phyloP scores from a whole-genome alignment of 2,888 invertebrate genomes.

The Callosobruchus maculatus region DNA sequence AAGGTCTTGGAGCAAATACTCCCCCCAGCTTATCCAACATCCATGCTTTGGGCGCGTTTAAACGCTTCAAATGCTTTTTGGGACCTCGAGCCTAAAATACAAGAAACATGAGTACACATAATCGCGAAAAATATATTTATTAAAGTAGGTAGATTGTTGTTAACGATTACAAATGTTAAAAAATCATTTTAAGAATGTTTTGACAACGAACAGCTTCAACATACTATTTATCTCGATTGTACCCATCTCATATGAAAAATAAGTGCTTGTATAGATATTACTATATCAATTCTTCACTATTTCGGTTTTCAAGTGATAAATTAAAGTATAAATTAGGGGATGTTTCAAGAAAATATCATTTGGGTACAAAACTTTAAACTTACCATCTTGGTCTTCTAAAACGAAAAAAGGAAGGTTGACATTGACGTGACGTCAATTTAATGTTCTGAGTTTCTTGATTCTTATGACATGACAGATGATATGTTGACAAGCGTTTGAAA shows the following conservation, averaged over 20 bases:
- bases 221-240: neutral
- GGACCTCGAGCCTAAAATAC: conserved; percentile 89
- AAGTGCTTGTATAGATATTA: neutral
- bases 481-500: too few relatives aligned
- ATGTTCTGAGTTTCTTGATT: conserved; percentile 5
- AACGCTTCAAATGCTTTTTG: conserved; percentile 98
- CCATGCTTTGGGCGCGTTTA: conserved; percentile 99
- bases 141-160: neutral
- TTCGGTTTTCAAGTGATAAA: neutral
- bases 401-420: conserved; percentile 18
- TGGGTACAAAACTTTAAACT: conserved; percentile 22
- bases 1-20: conserved; percentile 95
- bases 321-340: conserved; percentile 6
- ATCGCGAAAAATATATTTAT: neutral
- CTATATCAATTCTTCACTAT: neutral
- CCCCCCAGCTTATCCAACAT: conserved; percentile 99
- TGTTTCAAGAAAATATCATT: conserved; percentile 15
- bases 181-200: neutral
- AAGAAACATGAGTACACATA: neutral
- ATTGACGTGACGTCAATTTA: conserved; percentile 5
- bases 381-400: conserved; percentile 29
- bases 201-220: neutral
- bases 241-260: neutral
- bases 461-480: too few relatives aligned
- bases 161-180: too few relatives aligned